Percentiles rank a stretch among this genome's conserved stretches.
Conservation (phyloP, 2,113 vertebrate species). For the Montifringilla adamsi region DNA sequence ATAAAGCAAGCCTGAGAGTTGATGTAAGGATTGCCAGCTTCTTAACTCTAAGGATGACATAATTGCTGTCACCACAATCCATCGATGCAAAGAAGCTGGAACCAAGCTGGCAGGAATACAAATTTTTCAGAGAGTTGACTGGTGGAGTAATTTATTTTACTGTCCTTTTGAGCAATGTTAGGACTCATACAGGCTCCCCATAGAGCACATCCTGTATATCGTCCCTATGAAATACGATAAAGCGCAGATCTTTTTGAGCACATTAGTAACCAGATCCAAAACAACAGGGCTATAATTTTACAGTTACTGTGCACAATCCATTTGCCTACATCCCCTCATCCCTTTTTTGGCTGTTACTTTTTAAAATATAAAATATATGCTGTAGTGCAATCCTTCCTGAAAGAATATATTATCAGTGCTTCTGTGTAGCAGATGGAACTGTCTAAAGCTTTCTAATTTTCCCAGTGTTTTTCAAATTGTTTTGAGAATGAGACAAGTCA, state of each 20-base stretch:
- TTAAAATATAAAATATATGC: conserved; percentile 29
- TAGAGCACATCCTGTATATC: conserved; percentile 37
- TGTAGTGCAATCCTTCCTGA: conserved; percentile 19
- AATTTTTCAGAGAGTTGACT: conserved; percentile 43
- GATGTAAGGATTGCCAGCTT: conserved; percentile 43
- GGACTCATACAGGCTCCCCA: background rate
- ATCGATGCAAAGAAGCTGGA: conserved; percentile 13
- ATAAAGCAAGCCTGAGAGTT: conserved; percentile 45
- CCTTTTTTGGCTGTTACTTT: conserved; percentile 38
- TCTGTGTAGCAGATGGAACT: background rate
- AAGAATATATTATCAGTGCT: conserved; percentile 33
- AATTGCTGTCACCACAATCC: conserved; percentile 58
- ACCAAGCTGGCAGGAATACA: conserved; percentile 53
- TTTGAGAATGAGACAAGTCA: background rate
- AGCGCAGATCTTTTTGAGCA: conserved; percentile 38
- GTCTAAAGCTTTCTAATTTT: conserved; percentile 7
- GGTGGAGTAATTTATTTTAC: conserved; percentile 60
- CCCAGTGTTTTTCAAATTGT: background rate
- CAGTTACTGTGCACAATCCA: conserved; percentile 1
- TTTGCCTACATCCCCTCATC: background rate
- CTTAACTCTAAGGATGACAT: conserved; percentile 51
- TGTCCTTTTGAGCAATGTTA: conserved; percentile 48
- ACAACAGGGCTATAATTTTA: conserved; percentile 54
- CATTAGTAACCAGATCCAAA: conserved; percentile 59
- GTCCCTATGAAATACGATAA: conserved; percentile 58